Evolutionary conservation across 2,888 invertebrate species (phyloP), one percentile per base, ranked within the genome.

Genomic region (Blastobasis adustella): DNA sequence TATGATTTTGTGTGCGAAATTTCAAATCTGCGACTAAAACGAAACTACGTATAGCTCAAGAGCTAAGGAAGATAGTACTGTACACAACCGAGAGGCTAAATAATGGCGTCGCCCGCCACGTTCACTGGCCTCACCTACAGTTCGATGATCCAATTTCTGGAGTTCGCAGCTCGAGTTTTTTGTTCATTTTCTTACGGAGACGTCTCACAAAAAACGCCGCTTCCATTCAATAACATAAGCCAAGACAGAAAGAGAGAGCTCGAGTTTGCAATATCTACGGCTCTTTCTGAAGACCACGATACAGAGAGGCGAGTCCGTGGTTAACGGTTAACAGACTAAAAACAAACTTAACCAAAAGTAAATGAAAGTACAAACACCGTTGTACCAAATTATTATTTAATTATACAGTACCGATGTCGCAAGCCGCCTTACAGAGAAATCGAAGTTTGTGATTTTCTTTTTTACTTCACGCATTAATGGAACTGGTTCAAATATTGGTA

Each of bases 71-170:
- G 23, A 23, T 23, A 23, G 23, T 23, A 23, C 23, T 23, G 23
- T 23, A 23, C 23, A 23, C 23, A 23, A 23, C 23, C 23, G 23
- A 23, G 23, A 23, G 60, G 59, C 45, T 48, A 10, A 46, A 49
- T 49, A 45, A 37, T 48, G 58, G 58, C 64, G 59, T 62, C 62
- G 65, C 59, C 63, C 64, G 65, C 66, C 63, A 66, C 76, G 73
- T 77, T 80, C 73, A 71, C 67, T 79, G 76, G 79, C 71, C 80
- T 75, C 76, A 66, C 66, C 64, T 70, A 79, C 73, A 73, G 85
- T 84, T 83, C 82, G 82, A 82, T 79, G 82, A 77, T 82, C 83
- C 66, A 84, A 76, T 81, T 84, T 81, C 72, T 70, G 64, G 69
- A 79, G 79, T 76, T 76, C 73, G 72, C 71, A 63, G 66, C 68